Conservation (phyloP, 2,888 invertebrate genomes). For the Archips xylosteana region DNA sequence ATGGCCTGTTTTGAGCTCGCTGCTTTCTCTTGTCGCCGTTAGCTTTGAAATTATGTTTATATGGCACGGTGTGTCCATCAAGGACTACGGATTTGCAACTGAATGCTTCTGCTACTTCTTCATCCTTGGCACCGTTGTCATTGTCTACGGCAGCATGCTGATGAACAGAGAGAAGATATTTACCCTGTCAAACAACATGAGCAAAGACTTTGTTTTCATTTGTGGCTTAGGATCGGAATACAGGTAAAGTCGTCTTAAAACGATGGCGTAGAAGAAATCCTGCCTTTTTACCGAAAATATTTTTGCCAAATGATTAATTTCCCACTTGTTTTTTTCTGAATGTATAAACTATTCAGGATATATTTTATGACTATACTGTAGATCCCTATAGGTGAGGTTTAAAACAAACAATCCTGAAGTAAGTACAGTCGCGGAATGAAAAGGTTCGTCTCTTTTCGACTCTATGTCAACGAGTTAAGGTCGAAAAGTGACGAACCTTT, state of each 20-base stretch:
- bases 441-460: too few relatives aligned
- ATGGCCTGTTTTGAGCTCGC: constrained; percentile 53
- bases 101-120: constrained; percentile 68
- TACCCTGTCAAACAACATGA: constrained; percentile 57
- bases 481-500: too few relatives aligned
- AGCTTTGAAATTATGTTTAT: constrained; percentile 56
- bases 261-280: not conserved
- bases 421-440: too few relatives aligned
- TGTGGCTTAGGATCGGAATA: constrained; percentile 56
- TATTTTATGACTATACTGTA: too few relatives aligned
- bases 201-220: constrained; percentile 60
- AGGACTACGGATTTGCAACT: constrained; percentile 64
- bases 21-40: constrained; percentile 48
- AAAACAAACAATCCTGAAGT: too few relatives aligned
- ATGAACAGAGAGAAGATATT: constrained; percentile 53
- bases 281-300: too few relatives aligned
- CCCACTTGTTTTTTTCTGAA: too few relatives aligned
- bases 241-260: constrained; percentile 51
- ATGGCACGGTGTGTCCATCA: constrained; percentile 50
- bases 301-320: too few relatives aligned
- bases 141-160: constrained; percentile 54
- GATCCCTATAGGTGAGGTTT: too few relatives aligned
- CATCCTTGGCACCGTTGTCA: constrained; percentile 55
- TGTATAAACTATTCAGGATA: too few relatives aligned
- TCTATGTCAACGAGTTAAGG: too few relatives aligned